phyloP scores from a whole-genome alignment of 2,888 invertebrate genomes.

The Drosophila mercatorum region DNA sequence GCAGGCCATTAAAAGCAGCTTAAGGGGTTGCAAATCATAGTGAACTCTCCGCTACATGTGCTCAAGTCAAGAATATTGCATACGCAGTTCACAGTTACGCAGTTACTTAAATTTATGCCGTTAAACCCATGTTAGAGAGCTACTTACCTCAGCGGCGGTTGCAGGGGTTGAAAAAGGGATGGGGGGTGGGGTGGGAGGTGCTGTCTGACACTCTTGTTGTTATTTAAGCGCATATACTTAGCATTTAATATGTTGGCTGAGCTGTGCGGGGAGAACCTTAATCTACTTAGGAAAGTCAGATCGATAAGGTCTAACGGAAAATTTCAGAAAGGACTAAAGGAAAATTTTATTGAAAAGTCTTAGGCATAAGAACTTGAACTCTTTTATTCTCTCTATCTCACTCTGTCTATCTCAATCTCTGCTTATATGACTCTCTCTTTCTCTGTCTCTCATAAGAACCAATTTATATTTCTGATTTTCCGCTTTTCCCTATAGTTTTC shows the following conservation, averaged over 20 bases:
- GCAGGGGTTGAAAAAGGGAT: neutral
- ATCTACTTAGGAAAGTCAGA: neutral
- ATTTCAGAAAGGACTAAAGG: neutral
- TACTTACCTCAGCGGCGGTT: slow-evolving; percentile 1
- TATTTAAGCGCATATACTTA: slow-evolving; percentile 8
- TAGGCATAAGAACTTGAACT: too few species aligned
- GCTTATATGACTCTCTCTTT: neutral
- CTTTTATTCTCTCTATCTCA: neutral
- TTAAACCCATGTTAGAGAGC: slow-evolving; percentile 30
- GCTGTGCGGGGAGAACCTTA: neutral
- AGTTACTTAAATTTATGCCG: slow-evolving; percentile 17
- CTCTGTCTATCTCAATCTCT: neutral
- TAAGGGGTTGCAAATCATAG: slow-evolving; percentile 35
- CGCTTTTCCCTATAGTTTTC: too few species aligned
- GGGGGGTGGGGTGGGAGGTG: too few species aligned
- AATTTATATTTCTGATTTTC: too few species aligned
- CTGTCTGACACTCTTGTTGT: slow-evolving; percentile 7
- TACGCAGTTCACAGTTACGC: neutral
- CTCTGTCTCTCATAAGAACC: neutral
- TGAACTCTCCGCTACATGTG: slow-evolving; percentile 21
- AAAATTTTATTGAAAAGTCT: neutral
- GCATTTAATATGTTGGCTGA: slow-evolving; percentile 16
- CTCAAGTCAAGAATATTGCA: slow-evolving; percentile 25
- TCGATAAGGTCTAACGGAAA: neutral
- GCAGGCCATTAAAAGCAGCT: slow-evolving; percentile 57